Evolutionary conservation across 2,797 vertebrate species (phyloP), one percentile per base, ranked within the genome.

Genomic region (Chaetodon trifasciatus): DNA sequence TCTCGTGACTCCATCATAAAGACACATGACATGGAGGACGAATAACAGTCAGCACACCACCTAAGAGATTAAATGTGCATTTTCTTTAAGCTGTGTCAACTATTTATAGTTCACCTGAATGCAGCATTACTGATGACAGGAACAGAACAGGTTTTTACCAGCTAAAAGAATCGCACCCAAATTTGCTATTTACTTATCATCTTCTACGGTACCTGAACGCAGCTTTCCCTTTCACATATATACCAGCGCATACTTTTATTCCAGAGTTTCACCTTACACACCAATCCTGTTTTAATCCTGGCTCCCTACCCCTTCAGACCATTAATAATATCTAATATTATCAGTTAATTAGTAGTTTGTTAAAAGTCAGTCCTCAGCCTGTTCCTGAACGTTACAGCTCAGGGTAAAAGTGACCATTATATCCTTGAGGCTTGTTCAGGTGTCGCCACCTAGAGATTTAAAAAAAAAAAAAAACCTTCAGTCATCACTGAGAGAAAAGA

Each of bases 361-460:
- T 16, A 1, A 44, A 9, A 60, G 16, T 24, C 6, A 21, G 3
- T 12, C 16, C 2, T 55, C 11, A 37, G 7, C 19, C 4, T 52
- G 37, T 16, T 11, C 64, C 52, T 73, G 56, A 15, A n/a, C 67
- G n/a, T 9, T 15, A 17, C 10, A 40, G 0, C 32, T 69, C 42
- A 35, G 58, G 58, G 55, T 8, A 53, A 9, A 65, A 53, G 39
- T 5, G 1, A 12, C 8, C 8, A 3, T 0, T 0, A 15, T n/a
- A 5, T 4, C 0, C 13, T 42, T 24, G n/a, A 32, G 3, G 12
- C 39, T 4, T 16, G 24, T 24, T 42, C 0, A 49, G 24, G 55
- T 37, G 76, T 69, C 35, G 1, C 66, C 81, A 56, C 15, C 81
- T 71, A n/a, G 74, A 47, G 81, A 56, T 1, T 11, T 1, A 28